Base-by-base conservation (phyloP, 35 echinoderm and acorn worm genomes). In the Patiria miniata region DNA sequence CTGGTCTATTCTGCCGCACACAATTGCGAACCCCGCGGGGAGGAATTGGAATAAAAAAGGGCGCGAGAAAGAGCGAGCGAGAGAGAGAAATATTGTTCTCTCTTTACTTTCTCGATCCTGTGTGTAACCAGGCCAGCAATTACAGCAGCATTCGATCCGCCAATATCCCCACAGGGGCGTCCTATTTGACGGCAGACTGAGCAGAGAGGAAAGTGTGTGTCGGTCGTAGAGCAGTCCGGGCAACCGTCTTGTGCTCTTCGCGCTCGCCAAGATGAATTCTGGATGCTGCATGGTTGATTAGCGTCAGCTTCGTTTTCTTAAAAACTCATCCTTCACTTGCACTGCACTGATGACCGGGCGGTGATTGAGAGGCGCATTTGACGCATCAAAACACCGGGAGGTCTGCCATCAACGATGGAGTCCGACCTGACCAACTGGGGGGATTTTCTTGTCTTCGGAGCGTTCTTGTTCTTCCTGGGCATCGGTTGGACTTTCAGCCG, bases 401-500 rank as follows among this genome's bases (percentile, higher is more conserved):
- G 61, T 1, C 16, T 73, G 65, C 14, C 26, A 18, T 22, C 10
- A 30, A 73, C 26, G 65, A 73, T 73, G 65, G 65, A 73, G 65
- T 32, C 65, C 14, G 34, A 30, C 65, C 65, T 73, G 65, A 73
- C 65, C 23, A 90, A 83, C 39, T 95, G 93, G 93, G 81, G 91
- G 23, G 93, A 95, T 76, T 91, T 95, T 87, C 79, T 87, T 16
- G 65, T 91, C 39, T 65, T 95, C 9, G 93, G 93, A 40, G 60
- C 82, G 37, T 95, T 95, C 50, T 83, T 95, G 36, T 95, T 95
- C 42, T 42, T 91, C 51, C 39, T 95, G 33, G 89, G 81, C 42
- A 59, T 95, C 36, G 90, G 91, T 8, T 95, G 93, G 93, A 91
- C 89, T 18, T 95, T 95, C 59, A 61, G 88, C 50, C 53, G 65